These are phyloP conservation scores for Parauchenoglanis ngamensis DNA, from an alignment of 2,797 vertebrate genomes.

Conservation along the genomic window DNA sequence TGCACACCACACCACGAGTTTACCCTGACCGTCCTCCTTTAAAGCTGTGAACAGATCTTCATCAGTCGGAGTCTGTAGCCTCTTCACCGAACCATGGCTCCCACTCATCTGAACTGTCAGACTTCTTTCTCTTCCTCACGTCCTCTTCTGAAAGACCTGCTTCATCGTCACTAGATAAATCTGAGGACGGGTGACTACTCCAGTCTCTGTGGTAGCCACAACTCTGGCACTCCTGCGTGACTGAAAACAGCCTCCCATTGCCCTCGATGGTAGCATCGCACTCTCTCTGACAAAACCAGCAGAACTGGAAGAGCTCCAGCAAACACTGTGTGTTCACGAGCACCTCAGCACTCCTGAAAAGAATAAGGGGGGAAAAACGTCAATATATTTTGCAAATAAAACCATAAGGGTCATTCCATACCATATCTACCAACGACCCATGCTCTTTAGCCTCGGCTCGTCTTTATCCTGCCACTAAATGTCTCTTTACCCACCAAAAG, in stretches of 20 bases:
- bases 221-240: conserved; percentile 43
- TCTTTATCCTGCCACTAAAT: no score
- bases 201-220: conserved; percentile 28
- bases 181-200: conserved; percentile 19
- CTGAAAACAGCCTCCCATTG: conserved; percentile 16
- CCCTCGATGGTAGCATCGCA: conserved; percentile 33
- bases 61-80: not conserved
- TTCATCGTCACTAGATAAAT: not conserved
- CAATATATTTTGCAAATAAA: no score
- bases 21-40: not conserved
- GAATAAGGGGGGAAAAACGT: not conserved
- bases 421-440: no score
- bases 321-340: conserved; percentile 28
- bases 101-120: conserved; percentile 13
- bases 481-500: no score
- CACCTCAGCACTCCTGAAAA: conserved; percentile 2
- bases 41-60: conserved; percentile 11
- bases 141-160: not conserved
- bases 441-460: no score
- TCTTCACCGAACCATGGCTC: not conserved
- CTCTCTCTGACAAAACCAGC: conserved; percentile 35
- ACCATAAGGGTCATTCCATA: no score
- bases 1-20: conserved; percentile 17
- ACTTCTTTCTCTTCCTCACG: not conserved
- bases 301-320: conserved; percentile 45